Conservation (phyloP, 1,140 invertebrate genomes). For the Aradophagus sp. region DNA sequence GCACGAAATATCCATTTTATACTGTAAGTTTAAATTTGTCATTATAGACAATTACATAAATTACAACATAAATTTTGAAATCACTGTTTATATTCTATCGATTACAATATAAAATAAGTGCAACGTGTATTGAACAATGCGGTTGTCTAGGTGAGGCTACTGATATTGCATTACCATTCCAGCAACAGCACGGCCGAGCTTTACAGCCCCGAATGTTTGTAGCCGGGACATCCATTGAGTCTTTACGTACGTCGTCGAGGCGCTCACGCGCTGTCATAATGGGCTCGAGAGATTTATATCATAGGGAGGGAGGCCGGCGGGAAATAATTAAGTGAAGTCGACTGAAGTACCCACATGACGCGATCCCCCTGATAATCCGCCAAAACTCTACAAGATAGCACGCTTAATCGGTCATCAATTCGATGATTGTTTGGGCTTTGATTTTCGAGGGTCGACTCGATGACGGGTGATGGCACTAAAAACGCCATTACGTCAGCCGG, state of each 20-base stretch:
- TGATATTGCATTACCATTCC: too few relatives aligned
- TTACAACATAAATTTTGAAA: too few relatives aligned
- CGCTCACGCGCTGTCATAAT: constrained; percentile 12
- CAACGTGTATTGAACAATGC: too few relatives aligned
- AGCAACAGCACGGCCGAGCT: not conserved
- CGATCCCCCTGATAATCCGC: constrained; percentile 1
- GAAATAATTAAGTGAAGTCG: constrained; percentile 18
- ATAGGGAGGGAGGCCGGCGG: not conserved
- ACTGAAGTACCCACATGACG: constrained; percentile 13
- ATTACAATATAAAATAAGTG: too few relatives aligned
- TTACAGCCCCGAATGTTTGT: constrained; percentile 5
- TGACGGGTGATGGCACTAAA: constrained; percentile 7
- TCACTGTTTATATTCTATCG: too few relatives aligned
- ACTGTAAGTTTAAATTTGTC: too few relatives aligned
- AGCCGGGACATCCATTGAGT: not conserved
- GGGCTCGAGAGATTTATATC: constrained; percentile 19
- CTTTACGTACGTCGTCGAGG: constrained; percentile 1
- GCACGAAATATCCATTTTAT: too few relatives aligned
- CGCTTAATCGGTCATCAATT: constrained; percentile 12
- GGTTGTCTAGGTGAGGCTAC: too few relatives aligned
- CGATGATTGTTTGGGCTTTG: constrained; percentile 9
- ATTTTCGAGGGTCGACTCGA: constrained; percentile 5
- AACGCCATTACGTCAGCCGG: constrained; percentile 1
- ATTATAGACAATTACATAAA: too few relatives aligned
- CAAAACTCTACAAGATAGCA: not conserved